These are phyloP conservation scores for Podocnemis expansa DNA, from an alignment of 2,113 vertebrate genomes.

Conservation along the genomic window DNA sequence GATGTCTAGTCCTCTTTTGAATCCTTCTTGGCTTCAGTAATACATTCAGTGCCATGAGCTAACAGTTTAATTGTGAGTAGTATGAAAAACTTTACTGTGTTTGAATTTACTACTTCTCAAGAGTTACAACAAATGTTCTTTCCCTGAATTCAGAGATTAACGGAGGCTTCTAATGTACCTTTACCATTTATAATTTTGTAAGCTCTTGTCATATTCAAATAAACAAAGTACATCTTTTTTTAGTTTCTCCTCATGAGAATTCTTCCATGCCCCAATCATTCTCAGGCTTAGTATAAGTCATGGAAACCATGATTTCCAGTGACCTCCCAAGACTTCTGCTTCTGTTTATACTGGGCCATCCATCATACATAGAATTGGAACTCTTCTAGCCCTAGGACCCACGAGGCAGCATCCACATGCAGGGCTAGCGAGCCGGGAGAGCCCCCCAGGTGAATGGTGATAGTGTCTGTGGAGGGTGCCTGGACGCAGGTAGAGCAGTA, in stretches of 20 bases:
- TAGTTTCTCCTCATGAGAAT: background rate
- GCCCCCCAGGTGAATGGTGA: no score
- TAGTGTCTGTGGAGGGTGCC: no score
- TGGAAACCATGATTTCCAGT: no score
- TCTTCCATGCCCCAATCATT: background rate
- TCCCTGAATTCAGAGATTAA: background rate
- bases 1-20: background rate
- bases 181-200: background rate
- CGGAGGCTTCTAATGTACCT: background rate
- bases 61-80: background rate
- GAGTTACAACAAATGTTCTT: background rate
- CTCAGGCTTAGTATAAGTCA: no score
- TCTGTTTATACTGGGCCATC: no score
- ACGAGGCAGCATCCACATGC: no score
- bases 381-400: no score
- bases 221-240: background rate
- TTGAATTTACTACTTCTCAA: background rate
- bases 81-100: background rate
- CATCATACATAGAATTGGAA: no score
- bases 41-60: background rate
- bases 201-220: background rate
- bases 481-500: no score
- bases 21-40: background rate
- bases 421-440: no score
- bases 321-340: no score